Percentiles rank a stretch among this genome's conserved stretches.
Evolutionary conservation across 2,888 invertebrate genomes (phyloP).

Genomic region (Lymantria monacha): DNA sequence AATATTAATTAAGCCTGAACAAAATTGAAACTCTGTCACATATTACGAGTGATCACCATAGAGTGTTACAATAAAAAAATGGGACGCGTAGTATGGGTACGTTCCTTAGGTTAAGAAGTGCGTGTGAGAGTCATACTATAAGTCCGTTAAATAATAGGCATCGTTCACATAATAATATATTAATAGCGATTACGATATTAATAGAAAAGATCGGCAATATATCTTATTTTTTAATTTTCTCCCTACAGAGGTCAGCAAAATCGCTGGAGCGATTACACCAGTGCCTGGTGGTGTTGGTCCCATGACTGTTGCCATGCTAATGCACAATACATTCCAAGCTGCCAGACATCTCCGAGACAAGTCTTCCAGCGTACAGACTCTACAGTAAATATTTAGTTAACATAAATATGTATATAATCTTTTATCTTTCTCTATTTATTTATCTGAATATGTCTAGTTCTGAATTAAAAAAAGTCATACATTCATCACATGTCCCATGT

Average conservation of each 20-base stretch:
- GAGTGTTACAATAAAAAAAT: too few species aligned
- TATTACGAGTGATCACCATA: too few species aligned
- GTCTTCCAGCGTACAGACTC: constrained; percentile 3
- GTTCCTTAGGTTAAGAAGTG: too few species aligned
- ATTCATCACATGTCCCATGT: background rate
- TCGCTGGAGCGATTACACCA: constrained; percentile 93
- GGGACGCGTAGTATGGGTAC: too few species aligned
- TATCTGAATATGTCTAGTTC: too few species aligned
- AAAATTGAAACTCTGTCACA: too few species aligned
- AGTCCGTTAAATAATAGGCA: too few species aligned
- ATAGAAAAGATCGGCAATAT: too few species aligned
- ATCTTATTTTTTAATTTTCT: constrained; percentile 28
- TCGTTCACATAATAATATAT: too few species aligned
- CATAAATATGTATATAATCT: background rate
- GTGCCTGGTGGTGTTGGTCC: constrained; percentile 97
- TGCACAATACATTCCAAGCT: constrained; percentile 93
- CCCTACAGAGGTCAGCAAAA: constrained; percentile 85
- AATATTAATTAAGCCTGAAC: too few species aligned
- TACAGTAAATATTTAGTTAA: constrained; percentile 5
- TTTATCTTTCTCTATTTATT: background rate
- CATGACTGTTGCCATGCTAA: constrained; percentile 96
- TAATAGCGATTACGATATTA: too few species aligned
- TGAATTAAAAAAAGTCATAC: background rate
- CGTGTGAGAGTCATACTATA: too few species aligned
- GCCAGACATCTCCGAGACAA: constrained; percentile 75